phyloP scores from a whole-genome alignment of 2,113 vertebrate species.

The Riparia riparia region DNA sequence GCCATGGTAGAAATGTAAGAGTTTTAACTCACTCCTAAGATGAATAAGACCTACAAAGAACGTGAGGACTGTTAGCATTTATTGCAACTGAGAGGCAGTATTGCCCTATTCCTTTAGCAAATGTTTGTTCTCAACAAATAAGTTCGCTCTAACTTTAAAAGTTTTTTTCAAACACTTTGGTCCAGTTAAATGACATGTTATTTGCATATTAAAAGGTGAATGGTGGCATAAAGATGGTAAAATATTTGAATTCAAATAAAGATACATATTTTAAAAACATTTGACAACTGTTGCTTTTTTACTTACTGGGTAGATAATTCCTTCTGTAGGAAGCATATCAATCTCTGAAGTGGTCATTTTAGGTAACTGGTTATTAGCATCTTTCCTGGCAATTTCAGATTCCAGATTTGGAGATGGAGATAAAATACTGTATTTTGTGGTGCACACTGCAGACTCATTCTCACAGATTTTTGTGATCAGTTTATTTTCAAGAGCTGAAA shows the following conservation, averaged over 20 bases:
- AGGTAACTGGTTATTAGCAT: not conserved
- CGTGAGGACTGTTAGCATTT: not conserved
- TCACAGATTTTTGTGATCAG: slow-evolving; percentile 83
- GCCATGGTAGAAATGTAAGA: not conserved
- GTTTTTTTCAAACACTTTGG: not conserved
- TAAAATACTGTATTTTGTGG: slow-evolving; percentile 37
- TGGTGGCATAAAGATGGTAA: not conserved
- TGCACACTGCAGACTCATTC: slow-evolving; percentile 53
- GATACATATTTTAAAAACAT: not conserved
- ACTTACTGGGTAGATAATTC: slow-evolving; percentile 49
- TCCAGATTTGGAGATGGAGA: not conserved
- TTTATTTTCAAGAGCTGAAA: slow-evolving; percentile 80
- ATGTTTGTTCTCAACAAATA: not conserved
- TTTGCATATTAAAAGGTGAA: not conserved
- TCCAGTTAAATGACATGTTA: not conserved
- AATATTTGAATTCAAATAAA: not conserved
- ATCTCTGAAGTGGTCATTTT: not conserved
- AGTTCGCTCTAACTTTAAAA: not conserved
- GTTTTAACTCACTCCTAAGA: not conserved
- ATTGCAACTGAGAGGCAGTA: not conserved
- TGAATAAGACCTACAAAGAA: not conserved
- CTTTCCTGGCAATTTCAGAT: not conserved
- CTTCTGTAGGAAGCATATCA: not conserved
- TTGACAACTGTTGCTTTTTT: not conserved
- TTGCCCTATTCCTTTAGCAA: not conserved